Evolutionary conservation across 2,113 vertebrate genomes (phyloP), one percentile per base, ranked within the genome.

Genomic region (Oreochromis spilurus): DNA sequence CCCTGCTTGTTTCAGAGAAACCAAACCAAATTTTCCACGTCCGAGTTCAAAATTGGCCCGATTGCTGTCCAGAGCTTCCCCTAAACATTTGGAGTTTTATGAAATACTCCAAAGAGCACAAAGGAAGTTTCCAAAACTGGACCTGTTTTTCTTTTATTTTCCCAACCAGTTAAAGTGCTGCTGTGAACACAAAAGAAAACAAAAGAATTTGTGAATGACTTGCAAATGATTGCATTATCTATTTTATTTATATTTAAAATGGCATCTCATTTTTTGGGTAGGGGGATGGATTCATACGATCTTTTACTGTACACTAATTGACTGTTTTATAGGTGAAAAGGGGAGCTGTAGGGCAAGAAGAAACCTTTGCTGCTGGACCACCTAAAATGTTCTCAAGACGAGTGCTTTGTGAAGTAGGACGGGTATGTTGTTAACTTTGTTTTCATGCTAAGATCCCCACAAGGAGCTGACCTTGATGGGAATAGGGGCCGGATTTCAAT

Each of bases 271-370:
- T n/a, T 19, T 62, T 11, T 1, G 9, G 58, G 58, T 16, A 62
- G 9, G 29, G 29, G 29, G 2, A 2, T 4, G 58, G 17, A 62
- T 62, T 62, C 58, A 62, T 36, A n/a, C 1, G 1, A 29, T 75
- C 6, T 29, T 75, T 50, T 29, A 50, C 16, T 36, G 19, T 79
- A 31, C 34, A 43, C 1, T 36, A 40, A 29, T 60, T 65, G 14
- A 14, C 29, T 67, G 1, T 82, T 29, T 84, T 82, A 17, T 31
- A 98, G 98, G 88, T 96, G 4, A 95, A 93, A 81, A 95, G 91
- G 83, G 96, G 96, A 90, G 96, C 95, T 24, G 93, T 90, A 31
- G 6, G 92, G 9, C 5, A 81, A 10, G 94, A 96, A 38, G 87
- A 94, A 5, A 96, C 97, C 85, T 96, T 96, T 88, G 91, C 94